Evolutionary conservation across 2,888 invertebrate species (phyloP).

Genomic region (Drosophila yooni): DNA sequence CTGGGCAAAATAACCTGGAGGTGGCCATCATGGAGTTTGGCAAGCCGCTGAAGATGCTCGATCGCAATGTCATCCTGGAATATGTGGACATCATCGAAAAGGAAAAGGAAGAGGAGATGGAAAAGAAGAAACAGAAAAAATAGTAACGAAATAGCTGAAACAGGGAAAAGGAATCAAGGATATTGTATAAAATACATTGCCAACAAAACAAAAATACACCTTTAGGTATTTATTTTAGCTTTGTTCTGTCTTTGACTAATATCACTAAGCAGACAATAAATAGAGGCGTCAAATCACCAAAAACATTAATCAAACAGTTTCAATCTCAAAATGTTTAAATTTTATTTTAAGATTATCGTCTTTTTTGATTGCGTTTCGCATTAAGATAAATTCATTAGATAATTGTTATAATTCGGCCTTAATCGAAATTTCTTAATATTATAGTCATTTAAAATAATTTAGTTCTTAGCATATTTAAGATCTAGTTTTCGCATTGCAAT

Average conservation of each 20-base stretch:
- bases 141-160: constrained; percentile 61
- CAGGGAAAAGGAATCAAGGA: constrained; percentile 29
- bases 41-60: constrained; percentile 93
- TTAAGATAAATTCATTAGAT: neutral
- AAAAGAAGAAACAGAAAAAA: constrained; percentile 95
- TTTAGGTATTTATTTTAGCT: neutral
- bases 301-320: neutral
- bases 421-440: neutral
- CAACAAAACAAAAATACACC: constrained; percentile 13
- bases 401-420: neutral
- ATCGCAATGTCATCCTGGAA: constrained; percentile 95
- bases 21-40: constrained; percentile 96
- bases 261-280: neutral
- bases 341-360: neutral
- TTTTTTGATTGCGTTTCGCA: neutral
- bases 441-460: neutral
- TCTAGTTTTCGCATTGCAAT: constrained; percentile 11
- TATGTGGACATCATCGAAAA: constrained; percentile 98
- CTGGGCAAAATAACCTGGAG: constrained; percentile 99
- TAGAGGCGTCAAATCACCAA: neutral
- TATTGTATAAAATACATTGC: constrained; percentile 70
- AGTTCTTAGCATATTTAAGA: constrained; percentile 2
- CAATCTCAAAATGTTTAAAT: neutral
- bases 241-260: neutral
- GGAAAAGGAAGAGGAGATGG: constrained; percentile 98